Base-by-base conservation (phyloP, 64 coral and sea anemone genomes). In the Catalaphyllia jardinei region DNA sequence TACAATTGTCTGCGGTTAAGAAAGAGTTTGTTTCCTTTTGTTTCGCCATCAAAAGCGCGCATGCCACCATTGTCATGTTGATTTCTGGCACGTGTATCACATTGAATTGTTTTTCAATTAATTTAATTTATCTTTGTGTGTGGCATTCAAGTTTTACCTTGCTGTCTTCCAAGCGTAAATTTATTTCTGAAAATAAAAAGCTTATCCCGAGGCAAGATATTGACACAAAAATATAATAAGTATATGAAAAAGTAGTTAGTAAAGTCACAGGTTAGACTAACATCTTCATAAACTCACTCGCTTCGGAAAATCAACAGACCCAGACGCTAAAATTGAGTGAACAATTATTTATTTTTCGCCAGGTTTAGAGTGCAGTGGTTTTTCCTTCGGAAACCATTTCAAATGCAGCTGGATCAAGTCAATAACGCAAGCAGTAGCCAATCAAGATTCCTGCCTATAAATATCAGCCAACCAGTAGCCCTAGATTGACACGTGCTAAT, bases 401-500 rank as follows among this genome's bases (percentile, higher is more conserved):
- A 60, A 75, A 57, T 87, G 54, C 72, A 72, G 72, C 85, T 87
- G 65, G 65, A 74, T 74, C 62, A 83, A 49, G 29, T 83, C 80
- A 83, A 87, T 74, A 87, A 75, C 46, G 28, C 14, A 29, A 29
- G 24, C 27, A 74, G 30, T 82, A 83, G 52, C 89, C 89, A 90
- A 90, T 90, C 89, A 75, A 33, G 72, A 30, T 62, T 4, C 15
- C 79, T 52, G 10, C 42, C 80, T 81, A 42, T 82, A 9, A 31
- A 82, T 82, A 83, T 22, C 52, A 90, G 30, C 89, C 89, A 90
- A 90, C 81, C 71, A 72, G 71, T 19, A 83, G 29, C 52, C 52
- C 54, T 31, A 27, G 22, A 74, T 31, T 73, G 89, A 75, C 89
- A 90, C 67, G 89, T 90, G 89, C 78, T 90, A 74, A 83, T 83